Evolutionary conservation across 2,113 vertebrate species (phyloP).

Genomic region (Illadopsis cleaveri): DNA sequence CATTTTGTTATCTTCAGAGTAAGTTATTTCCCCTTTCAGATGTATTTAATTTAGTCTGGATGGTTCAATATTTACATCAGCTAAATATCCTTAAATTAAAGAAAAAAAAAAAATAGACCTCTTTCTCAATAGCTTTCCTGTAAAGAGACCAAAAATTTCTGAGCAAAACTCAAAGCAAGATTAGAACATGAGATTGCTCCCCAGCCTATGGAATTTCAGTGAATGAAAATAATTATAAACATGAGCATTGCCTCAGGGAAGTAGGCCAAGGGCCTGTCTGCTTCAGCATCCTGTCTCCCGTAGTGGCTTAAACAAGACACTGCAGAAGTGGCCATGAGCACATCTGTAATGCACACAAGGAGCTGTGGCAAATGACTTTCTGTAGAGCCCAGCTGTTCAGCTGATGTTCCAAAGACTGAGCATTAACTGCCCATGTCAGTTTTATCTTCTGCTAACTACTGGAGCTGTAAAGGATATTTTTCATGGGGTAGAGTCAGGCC

Average conservation of each 20-base stretch:
- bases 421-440: not conserved
- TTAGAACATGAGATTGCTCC: not conserved
- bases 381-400: not conserved
- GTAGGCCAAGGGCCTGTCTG: not conserved
- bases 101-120: not conserved
- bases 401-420: not conserved
- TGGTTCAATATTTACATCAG: not conserved
- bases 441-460: not conserved
- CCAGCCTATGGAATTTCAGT: conserved; percentile 18
- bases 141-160: not conserved
- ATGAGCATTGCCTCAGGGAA: conserved; percentile 28
- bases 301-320: not conserved
- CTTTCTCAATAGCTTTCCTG: not conserved
- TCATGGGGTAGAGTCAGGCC: not conserved
- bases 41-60: conserved; percentile 6
- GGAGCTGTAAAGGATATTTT: not conserved
- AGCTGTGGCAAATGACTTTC: not conserved
- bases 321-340: not conserved
- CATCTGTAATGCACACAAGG: not conserved
- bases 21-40: not conserved
- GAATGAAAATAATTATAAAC: conserved; percentile 55
- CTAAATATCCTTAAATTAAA: not conserved
- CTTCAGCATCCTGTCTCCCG: conserved; percentile 28
- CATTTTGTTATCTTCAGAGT: not conserved
- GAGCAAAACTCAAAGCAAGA: conserved; percentile 10